Percentiles rank a stretch among this genome's conserved stretches.
Evolutionary conservation across 2,113 vertebrate species (phyloP).

Genomic region (Tragelaphus strepsiceros): DNA sequence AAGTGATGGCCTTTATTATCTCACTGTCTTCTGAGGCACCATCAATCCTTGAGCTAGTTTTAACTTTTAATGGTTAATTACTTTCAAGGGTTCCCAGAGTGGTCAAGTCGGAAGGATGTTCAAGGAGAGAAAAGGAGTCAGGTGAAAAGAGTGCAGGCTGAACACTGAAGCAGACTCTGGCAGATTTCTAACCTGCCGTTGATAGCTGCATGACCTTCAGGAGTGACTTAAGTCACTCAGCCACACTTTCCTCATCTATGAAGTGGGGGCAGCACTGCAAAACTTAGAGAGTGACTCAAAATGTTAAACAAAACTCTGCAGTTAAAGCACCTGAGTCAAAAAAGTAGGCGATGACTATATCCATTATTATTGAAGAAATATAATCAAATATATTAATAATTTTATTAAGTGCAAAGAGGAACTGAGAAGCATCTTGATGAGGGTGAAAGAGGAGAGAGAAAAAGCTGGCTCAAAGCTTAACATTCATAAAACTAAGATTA

Average conservation of each 20-base stretch:
- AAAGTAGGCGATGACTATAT: not conserved
- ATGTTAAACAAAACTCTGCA: not conserved
- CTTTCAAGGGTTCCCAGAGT: not conserved
- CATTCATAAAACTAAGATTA: not conserved
- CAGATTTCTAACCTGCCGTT: not conserved
- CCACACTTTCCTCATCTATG: not conserved
- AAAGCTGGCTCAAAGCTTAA: not conserved
- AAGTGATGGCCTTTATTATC: not conserved
- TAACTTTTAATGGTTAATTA: conserved; percentile 14
- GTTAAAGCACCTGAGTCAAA: not conserved
- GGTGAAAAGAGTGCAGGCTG: not conserved
- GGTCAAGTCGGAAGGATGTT: not conserved
- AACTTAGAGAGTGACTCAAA: not conserved
- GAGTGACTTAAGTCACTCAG: not conserved
- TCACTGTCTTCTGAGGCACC: not conserved
- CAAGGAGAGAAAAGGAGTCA: not conserved
- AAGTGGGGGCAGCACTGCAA: not conserved
- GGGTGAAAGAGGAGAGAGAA: not conserved
- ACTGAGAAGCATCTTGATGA: not conserved
- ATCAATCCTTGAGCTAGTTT: not conserved
- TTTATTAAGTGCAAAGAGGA: not conserved
- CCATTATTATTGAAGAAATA: not conserved
- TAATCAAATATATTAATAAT: not conserved
- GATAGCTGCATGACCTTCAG: not conserved
- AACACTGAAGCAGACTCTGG: not conserved